Conservation (phyloP, 35 echinoderm and acorn worm genomes). For the Anneissia japonica region DNA sequence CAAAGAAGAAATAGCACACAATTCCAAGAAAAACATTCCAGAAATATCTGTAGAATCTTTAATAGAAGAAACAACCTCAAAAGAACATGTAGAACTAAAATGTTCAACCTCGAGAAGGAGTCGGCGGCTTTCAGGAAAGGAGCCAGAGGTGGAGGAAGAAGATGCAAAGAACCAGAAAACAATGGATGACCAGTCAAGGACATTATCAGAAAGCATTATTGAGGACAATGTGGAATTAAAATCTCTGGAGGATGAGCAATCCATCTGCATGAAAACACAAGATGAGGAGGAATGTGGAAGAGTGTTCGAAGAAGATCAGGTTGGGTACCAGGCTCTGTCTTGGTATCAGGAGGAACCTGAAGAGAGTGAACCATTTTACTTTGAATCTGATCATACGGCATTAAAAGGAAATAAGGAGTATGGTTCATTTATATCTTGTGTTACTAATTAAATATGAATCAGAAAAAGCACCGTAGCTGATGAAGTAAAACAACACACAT, state of each 20-base stretch:
- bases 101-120: neutral
- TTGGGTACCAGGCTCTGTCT: slow-evolving; percentile 47
- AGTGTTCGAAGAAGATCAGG: slow-evolving; percentile 6
- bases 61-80: neutral
- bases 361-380: slow-evolving; percentile 89
- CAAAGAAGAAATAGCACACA: neutral
- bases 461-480: too few relatives aligned
- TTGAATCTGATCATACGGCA: slow-evolving; percentile 95
- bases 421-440: slow-evolving; percentile 32
- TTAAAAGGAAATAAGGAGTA: slow-evolving; percentile 98
- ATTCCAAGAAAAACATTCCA: neutral
- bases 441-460: too few relatives aligned
- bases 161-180: neutral
- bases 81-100: neutral
- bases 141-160: neutral
- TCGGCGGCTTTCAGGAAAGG: neutral
- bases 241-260: neutral
- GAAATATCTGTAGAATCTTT: too few relatives aligned
- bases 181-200: neutral
- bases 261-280: neutral
- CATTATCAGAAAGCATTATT: neutral
- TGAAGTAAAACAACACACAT: too few relatives aligned
- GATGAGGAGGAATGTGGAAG: neutral
- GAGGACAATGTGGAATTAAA: neutral
- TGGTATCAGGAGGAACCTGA: slow-evolving; percentile 76